These are phyloP conservation scores for Heliconius hewitsoni DNA, from an alignment of 1,140 invertebrate genomes.

Conservation along the genomic window DNA sequence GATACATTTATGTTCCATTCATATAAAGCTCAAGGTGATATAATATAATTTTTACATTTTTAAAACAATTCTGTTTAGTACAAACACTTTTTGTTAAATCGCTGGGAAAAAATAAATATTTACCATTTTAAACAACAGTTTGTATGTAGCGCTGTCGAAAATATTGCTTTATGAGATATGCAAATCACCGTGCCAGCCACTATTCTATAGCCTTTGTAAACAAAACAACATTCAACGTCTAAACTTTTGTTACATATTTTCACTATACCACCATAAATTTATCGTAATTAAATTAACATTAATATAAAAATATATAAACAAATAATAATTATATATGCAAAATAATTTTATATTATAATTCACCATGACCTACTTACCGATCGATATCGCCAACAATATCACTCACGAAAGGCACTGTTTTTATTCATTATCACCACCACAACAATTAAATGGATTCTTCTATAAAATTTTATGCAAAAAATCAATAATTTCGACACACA, in stretches of 20 bases:
- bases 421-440: constrained; percentile 48
- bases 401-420: constrained; percentile 65
- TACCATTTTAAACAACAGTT: neutral
- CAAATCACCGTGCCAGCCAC: constrained; percentile 12
- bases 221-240: constrained; percentile 46
- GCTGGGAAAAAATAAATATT: neutral
- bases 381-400: constrained; percentile 39
- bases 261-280: neutral
- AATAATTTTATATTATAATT: constrained; percentile 4
- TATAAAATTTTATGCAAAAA: constrained; percentile 59
- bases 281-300: neutral
- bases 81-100: neutral
- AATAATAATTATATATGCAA: neutral
- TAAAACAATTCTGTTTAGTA: neutral
- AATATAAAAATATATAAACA: neutral
- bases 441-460: constrained; percentile 46
- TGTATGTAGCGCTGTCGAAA: neutral
- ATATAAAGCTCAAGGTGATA: neutral
- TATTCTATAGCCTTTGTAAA: constrained; percentile 33
- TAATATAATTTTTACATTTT: neutral
- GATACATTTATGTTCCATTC: neutral
- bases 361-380: constrained; percentile 63
- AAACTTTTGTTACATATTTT: constrained; percentile 8
- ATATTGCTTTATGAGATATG: constrained; percentile 5
- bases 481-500: constrained; percentile 65